Conservation (phyloP, 2,113 vertebrate genomes). For the Pterocles burchelli region DNA sequence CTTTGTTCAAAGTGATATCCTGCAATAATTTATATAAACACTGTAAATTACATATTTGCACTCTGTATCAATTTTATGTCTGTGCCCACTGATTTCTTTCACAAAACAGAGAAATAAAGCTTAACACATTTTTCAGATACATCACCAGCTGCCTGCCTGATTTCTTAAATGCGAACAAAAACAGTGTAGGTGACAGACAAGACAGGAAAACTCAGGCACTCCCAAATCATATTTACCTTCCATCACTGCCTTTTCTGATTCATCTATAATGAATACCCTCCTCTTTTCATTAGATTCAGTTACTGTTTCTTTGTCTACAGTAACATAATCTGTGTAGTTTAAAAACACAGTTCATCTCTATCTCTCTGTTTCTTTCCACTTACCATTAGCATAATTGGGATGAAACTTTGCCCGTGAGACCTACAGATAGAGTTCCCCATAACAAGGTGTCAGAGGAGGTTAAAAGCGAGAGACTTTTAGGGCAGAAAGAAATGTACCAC, state of each 20-base stretch:
- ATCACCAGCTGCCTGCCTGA: background rate
- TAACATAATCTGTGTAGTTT: background rate
- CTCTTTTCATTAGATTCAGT: conserved; percentile 13
- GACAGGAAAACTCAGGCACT: background rate
- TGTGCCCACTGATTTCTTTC: background rate
- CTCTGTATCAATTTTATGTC: background rate
- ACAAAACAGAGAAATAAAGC: background rate
- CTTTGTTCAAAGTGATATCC: conserved; percentile 9
- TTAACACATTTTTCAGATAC: background rate
- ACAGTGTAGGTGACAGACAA: conserved; percentile 1
- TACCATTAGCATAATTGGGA: conserved; percentile 22
- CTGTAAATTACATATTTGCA: conserved; percentile 13
- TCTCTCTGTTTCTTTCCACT: background rate
- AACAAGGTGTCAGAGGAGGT: background rate
- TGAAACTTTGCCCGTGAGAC: background rate
- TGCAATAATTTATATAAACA: conserved; percentile 10
- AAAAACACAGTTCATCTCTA: background rate
- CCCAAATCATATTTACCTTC: conserved; percentile 8
- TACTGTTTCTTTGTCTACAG: conserved; percentile 1
- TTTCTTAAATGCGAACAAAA: background rate
- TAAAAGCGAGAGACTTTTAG: background rate
- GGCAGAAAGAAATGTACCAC: background rate
- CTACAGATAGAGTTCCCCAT: background rate
- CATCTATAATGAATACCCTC: conserved; percentile 26
- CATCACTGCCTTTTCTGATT: conserved; percentile 16